These are phyloP conservation scores for Poeciliopsis infans DNA, from an alignment of 2,797 vertebrate genomes.

Conservation along the genomic window DNA sequence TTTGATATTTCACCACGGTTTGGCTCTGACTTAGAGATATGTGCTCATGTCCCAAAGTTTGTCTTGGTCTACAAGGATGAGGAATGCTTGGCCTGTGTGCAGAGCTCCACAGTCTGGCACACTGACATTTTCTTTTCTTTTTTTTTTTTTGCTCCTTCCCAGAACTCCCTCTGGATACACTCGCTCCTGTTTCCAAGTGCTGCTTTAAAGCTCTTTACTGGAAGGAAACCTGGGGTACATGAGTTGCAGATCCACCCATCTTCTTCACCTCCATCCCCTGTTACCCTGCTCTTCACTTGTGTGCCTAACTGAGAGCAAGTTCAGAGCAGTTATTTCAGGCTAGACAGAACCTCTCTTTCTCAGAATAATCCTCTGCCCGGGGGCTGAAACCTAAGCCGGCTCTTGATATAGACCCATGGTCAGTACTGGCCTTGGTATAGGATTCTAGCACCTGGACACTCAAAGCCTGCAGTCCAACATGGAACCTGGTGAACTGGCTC, in stretches of 20 bases:
- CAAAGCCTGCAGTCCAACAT: slow-evolving; percentile 65
- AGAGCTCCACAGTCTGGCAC: slow-evolving; percentile 35
- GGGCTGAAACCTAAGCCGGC: slow-evolving; percentile 69
- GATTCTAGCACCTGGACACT: slow-evolving; percentile 80
- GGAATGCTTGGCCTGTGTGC: slow-evolving; percentile 41
- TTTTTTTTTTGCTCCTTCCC: slow-evolving; percentile 61
- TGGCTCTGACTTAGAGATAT: slow-evolving; percentile 13
- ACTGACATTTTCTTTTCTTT: slow-evolving; percentile 66
- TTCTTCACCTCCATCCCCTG: slow-evolving; percentile 35
- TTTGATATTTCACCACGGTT: background rate
- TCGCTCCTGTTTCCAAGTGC: slow-evolving; percentile 61
- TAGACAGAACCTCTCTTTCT: slow-evolving; percentile 74
- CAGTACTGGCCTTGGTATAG: slow-evolving; percentile 76
- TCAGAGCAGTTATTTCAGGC: slow-evolving; percentile 80
- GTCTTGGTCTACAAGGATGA: slow-evolving; percentile 37
- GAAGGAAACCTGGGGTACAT: slow-evolving; percentile 56
- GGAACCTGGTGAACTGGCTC: slow-evolving; percentile 80
- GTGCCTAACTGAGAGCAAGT: slow-evolving; percentile 60
- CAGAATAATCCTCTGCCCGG: slow-evolving; percentile 74
- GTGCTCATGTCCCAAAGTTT: slow-evolving; percentile 32
- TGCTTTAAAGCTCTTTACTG: slow-evolving; percentile 64
- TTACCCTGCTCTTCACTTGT: slow-evolving; percentile 66
- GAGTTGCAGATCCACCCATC: slow-evolving; percentile 49
- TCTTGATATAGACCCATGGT: slow-evolving; percentile 80
- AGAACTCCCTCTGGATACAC: slow-evolving; percentile 51